phyloP scores from a whole-genome alignment of 2,888 invertebrate genomes.

The Ormyrus pomaceus region DNA sequence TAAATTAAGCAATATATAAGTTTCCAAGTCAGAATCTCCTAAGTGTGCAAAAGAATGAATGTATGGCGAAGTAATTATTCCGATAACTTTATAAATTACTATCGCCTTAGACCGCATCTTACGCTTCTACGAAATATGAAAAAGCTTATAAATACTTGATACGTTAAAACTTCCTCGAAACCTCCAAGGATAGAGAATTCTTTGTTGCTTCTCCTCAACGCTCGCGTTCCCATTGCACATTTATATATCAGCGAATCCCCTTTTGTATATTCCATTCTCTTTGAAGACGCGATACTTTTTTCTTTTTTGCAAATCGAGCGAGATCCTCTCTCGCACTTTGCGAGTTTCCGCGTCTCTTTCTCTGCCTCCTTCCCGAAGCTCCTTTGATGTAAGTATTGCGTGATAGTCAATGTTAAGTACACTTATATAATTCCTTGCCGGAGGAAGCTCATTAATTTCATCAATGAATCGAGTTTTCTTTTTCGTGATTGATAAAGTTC shows the following conservation, averaged over 20 bases:
- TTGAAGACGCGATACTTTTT: background rate
- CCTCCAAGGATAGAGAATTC: too few species aligned
- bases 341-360: too few species aligned
- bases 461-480: constrained; percentile 3
- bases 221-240: background rate
- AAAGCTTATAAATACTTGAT: too few species aligned
- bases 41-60: too few species aligned
- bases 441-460: constrained; percentile 20
- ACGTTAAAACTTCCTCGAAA: too few species aligned
- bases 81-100: too few species aligned
- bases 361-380: background rate
- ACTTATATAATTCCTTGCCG: background rate
- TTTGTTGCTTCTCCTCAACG: too few species aligned
- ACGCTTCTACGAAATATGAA: too few species aligned
- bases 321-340: background rate
- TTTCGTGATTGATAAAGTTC: background rate
- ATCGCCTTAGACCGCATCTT: too few species aligned
- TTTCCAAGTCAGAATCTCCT: too few species aligned
- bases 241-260: background rate
- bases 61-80: too few species aligned
- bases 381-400: background rate
- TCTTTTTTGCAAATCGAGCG: constrained; percentile 10
- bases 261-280: background rate
- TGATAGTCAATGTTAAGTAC: constrained; percentile 5
- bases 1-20: too few species aligned